Evolutionary conservation across 2,888 invertebrate genomes (phyloP).

Genomic region (Philonicus albiceps): DNA sequence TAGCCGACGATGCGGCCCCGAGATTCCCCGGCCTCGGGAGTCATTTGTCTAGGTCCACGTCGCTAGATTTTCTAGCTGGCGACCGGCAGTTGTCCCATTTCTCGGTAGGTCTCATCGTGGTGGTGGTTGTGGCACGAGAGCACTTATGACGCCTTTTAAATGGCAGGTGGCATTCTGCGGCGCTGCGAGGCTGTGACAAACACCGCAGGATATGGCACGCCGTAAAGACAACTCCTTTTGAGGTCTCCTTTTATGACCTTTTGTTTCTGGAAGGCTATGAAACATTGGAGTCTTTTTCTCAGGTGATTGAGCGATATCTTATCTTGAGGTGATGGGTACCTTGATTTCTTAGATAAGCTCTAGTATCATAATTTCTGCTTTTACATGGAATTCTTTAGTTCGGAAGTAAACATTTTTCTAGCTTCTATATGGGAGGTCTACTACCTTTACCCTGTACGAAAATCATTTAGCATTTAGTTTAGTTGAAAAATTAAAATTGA

Average conservation of each 20-base stretch:
- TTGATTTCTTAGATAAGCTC: not conserved
- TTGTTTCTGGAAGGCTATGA: not conserved
- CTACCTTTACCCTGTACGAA: not conserved
- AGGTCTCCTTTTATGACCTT: not conserved
- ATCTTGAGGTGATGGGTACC: not conserved
- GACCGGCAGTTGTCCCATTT: not conserved
- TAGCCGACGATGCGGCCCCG: not conserved
- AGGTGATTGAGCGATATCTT: not conserved
- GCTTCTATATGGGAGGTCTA: not conserved
- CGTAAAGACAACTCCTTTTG: not conserved
- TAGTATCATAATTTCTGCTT: not conserved
- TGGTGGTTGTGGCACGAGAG: not conserved
- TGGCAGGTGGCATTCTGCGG: not conserved
- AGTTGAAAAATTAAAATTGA: no score
- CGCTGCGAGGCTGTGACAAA: not conserved
- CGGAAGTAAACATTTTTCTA: not conserved
- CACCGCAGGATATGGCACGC: not conserved
- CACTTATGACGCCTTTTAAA: not conserved
- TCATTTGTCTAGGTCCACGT: not conserved
- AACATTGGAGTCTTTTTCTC: not conserved
- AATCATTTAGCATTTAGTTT: not conserved
- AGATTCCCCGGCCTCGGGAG: not conserved
- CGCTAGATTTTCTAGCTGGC: not conserved
- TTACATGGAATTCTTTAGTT: not conserved
- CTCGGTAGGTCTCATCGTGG: not conserved